Percentiles rank a stretch among this genome's conserved stretches.
phyloP scores from a whole-genome alignment of 2,113 vertebrate species.

The Eurypyga helias region DNA sequence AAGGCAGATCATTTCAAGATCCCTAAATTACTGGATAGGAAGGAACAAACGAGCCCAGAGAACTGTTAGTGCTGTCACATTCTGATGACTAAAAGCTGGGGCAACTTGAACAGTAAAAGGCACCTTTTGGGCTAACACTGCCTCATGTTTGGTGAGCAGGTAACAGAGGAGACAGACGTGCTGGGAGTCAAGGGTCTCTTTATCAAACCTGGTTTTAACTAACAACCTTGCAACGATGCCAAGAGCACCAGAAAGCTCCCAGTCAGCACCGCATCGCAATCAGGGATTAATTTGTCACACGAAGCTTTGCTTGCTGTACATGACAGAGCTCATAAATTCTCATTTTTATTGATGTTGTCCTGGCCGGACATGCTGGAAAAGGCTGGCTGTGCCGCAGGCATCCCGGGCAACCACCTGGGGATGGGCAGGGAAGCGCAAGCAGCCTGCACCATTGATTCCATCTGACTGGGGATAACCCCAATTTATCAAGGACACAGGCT shows the following conservation, averaged over 20 bases:
- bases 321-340: conserved; percentile 61
- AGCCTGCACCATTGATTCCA: neutral
- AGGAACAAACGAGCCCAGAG: neutral
- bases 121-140: neutral
- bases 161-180: neutral
- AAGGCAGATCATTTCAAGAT: neutral
- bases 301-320: conserved; percentile 3
- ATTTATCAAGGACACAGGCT: neutral
- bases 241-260: conserved; percentile 28
- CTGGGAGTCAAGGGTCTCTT: conserved; percentile 8
- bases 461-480: neutral
- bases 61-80: neutral
- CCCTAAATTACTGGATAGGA: neutral
- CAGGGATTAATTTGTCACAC: conserved; percentile 49
- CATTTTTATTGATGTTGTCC: conserved; percentile 12
- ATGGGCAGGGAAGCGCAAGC: neutral
- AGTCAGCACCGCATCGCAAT: conserved; percentile 11
- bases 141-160: neutral
- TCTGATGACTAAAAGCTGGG: neutral
- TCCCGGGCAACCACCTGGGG: neutral
- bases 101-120: neutral
- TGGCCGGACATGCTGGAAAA: neutral
- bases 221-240: conserved; percentile 13
- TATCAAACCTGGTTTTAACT: conserved; percentile 12
- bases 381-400: neutral